phyloP scores from a whole-genome alignment of 2,888 invertebrate species.

The Lissonota sp. region DNA sequence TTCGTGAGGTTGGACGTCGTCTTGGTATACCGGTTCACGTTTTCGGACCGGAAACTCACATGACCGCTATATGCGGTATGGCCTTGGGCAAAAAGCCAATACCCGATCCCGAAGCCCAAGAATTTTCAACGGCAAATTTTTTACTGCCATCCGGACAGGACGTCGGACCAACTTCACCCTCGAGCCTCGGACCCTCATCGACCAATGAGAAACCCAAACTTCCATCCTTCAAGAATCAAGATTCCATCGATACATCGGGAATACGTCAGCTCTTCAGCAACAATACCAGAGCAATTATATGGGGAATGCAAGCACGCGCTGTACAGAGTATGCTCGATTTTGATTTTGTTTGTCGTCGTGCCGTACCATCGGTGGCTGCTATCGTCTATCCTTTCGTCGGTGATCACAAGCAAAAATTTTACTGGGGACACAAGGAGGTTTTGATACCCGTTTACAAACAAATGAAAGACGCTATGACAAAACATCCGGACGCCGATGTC shows the following conservation, averaged over 20 bases:
- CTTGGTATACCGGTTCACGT: constrained; percentile 97
- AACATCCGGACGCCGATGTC: constrained; percentile 97
- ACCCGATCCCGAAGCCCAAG: constrained; percentile 89
- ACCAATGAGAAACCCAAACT: constrained; percentile 63
- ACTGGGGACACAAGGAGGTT: constrained; percentile 99
- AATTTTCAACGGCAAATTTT: constrained; percentile 95
- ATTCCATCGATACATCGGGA: constrained; percentile 74
- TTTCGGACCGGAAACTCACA: constrained; percentile 99
- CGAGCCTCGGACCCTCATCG: constrained; percentile 63
- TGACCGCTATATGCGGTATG: constrained; percentile 99
- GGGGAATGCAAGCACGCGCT: constrained; percentile 99
- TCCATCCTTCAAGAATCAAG: constrained; percentile 65
- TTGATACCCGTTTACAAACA: constrained; percentile 94
- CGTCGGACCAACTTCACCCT: constrained; percentile 75
- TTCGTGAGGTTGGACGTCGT: constrained; percentile 84
- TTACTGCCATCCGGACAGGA: constrained; percentile 91
- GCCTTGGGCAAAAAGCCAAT: constrained; percentile 96
- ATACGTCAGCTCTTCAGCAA: constrained; percentile 89
- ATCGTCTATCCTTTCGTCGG: constrained; percentile 99
- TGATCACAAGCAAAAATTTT: constrained; percentile 99
- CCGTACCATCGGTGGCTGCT: constrained; percentile 96
- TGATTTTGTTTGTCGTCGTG: constrained; percentile 96
- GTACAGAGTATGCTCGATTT: constrained; percentile 98
- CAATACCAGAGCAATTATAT: constrained; percentile 96
- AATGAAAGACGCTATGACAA: constrained; percentile 98